Evolutionary conservation across 2,888 invertebrate species (phyloP), one percentile per base, ranked within the genome.

Genomic region (Lordiphosa andalusiaca): DNA sequence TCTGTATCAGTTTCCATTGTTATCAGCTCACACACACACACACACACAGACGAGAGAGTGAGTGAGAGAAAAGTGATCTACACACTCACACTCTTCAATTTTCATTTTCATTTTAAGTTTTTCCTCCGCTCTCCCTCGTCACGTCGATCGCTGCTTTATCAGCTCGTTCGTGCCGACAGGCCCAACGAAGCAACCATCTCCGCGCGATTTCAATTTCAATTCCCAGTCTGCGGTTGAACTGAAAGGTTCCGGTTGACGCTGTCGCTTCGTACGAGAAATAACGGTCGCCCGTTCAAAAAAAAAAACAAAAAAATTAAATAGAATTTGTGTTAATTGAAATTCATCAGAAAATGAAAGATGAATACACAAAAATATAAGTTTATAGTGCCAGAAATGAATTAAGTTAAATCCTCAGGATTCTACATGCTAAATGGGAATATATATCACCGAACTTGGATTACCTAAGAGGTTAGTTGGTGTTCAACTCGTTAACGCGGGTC

Each of bases 191-290:
- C 53, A 59, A 37, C 60, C 60, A 61, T 61, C 73, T 61, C 30
- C 55, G 54, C 10, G 46, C 38, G n/a, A 21, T 58, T 52, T 33
- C 63, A 57, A 58, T 67, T 70, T 82, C 69, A 80, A 78, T 81
- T 71, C 59, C 47, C 67, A 67, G 54, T 84, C 69, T 69, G 75
- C 84, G 68, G 82, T 71, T 62, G 83, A 69, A 71, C 69, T 71
- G 83, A 68, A 59, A 71, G 76, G 66, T 71, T 78, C 73, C 85
- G 83, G 75, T 67, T 19, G 53, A 46, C 56, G 48, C 38, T 44
- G 39, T 30, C 48, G 57, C 51, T 58, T 44, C 50, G 10, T 30
- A 30, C 30, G 30, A 30, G 10, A 19, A 19, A 2, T 64, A 64
- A 55, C 47, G 53, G 23, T 67, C 39, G 53, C 54, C 42, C 16